A percentile compares a stretch with the other conserved stretches of the same genome.
phyloP scores from a whole-genome alignment of 2,113 vertebrate genomes.

The Ptyas mucosa region DNA sequence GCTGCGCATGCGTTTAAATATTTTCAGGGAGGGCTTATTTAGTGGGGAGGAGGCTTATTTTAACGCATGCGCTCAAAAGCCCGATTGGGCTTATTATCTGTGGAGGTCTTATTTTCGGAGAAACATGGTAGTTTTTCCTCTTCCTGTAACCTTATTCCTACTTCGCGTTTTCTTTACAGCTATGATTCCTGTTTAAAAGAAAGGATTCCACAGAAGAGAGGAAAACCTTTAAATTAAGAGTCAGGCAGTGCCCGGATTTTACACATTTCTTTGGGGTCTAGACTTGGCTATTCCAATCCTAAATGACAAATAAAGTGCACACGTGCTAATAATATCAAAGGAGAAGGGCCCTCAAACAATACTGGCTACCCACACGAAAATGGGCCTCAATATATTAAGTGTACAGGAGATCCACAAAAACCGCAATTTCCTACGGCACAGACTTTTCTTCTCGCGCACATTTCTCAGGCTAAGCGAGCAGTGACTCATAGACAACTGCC shows the following conservation, averaged over 20 bases:
- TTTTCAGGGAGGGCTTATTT: too few relatives aligned
- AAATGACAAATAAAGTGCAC: neutral
- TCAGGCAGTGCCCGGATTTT: neutral
- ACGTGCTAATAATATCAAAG: neutral
- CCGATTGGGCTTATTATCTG: too few relatives aligned
- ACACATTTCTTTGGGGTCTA: neutral
- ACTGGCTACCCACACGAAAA: neutral
- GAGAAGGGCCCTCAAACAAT: neutral
- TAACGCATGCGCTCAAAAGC: too few relatives aligned
- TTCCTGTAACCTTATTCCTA: neutral
- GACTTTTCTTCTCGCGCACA: neutral
- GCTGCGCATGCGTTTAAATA: too few relatives aligned
- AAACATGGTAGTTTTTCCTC: neutral
- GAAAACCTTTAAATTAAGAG: neutral
- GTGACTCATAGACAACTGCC: neutral
- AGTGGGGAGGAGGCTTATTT: too few relatives aligned
- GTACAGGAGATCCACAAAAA: neutral
- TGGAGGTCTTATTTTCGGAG: too few relatives aligned
- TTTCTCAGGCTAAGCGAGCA: neutral
- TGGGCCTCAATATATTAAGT: neutral
- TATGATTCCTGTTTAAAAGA: neutral
- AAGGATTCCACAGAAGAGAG: neutral
- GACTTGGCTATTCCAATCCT: neutral
- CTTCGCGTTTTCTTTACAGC: neutral
- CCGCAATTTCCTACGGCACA: neutral